These are phyloP conservation scores for Montipora sp. DNA, from an alignment of 64 coral and sea anemone genomes.

Conservation along the genomic window DNA sequence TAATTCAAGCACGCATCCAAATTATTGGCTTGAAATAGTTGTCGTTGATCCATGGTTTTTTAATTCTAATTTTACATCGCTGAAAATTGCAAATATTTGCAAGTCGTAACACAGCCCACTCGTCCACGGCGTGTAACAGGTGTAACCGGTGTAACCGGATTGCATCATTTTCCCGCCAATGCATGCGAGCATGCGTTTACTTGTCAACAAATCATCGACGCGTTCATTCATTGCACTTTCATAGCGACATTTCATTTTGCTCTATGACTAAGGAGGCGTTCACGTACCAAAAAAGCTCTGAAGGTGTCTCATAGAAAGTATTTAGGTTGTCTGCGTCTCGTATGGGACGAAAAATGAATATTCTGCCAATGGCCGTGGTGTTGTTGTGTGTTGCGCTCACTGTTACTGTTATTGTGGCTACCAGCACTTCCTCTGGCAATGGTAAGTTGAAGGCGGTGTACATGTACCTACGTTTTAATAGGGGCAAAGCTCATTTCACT, in stretches of 20 bases:
- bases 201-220: conserved; percentile 27
- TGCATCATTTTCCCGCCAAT: conserved; percentile 39
- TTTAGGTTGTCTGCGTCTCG: background rate
- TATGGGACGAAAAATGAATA: background rate
- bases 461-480: too few relatives aligned
- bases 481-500: too few relatives aligned
- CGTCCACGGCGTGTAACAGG: background rate
- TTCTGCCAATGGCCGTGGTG: background rate
- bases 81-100: too few relatives aligned
- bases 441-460: conserved; percentile 9
- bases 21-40: too few relatives aligned
- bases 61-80: too few relatives aligned
- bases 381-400: conserved; percentile 19
- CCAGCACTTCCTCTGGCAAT: background rate
- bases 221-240: conserved; percentile 7
- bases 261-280: too few relatives aligned
- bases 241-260: too few relatives aligned
- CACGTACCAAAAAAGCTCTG: background rate
- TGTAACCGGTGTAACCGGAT: background rate
- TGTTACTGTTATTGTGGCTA: background rate
- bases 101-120: too few relatives aligned
- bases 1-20: too few relatives aligned
- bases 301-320: background rate
- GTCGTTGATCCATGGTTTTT: too few relatives aligned
- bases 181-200: conserved; percentile 10